Conservation (phyloP, 2,797 vertebrate genomes). For the Tragelaphus eurycerus region DNA sequence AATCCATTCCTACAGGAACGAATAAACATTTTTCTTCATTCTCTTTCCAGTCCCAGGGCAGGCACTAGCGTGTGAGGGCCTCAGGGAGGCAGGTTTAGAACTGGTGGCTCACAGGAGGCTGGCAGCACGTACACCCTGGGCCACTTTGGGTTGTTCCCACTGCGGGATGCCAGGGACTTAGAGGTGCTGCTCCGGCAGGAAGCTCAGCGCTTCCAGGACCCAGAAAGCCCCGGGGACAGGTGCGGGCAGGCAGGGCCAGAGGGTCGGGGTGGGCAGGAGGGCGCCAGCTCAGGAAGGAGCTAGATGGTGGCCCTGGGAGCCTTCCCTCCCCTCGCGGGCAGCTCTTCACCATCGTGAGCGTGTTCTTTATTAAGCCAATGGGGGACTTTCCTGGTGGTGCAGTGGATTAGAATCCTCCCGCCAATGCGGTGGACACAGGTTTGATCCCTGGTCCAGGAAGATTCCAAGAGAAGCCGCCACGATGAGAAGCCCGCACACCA, state of each 20-base stretch:
- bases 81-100: neutral
- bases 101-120: neutral
- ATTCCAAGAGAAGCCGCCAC: neutral
- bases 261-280: no score
- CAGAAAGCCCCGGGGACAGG: neutral
- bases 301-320: rapidly evolving
- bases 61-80: no score
- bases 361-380: rapidly evolving
- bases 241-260: rapidly evolving
- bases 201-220: neutral
- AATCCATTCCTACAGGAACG: neutral
- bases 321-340: rapidly evolving
- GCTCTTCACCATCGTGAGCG: rapidly evolving
- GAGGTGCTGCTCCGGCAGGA: neutral
- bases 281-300: neutral
- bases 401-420: neutral
- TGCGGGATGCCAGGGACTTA: neutral
- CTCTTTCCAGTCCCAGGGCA: neutral
- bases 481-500: rapidly evolving
- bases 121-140: neutral
- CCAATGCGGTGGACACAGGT: neutral
- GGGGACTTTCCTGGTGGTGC: neutral
- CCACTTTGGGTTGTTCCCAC: neutral
- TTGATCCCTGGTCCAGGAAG: neutral
- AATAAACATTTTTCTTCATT: no score